Evolutionary conservation across 1,140 invertebrate genomes (phyloP), one percentile per base, ranked within the genome.

Genomic region (Aphelinus certus): DNA sequence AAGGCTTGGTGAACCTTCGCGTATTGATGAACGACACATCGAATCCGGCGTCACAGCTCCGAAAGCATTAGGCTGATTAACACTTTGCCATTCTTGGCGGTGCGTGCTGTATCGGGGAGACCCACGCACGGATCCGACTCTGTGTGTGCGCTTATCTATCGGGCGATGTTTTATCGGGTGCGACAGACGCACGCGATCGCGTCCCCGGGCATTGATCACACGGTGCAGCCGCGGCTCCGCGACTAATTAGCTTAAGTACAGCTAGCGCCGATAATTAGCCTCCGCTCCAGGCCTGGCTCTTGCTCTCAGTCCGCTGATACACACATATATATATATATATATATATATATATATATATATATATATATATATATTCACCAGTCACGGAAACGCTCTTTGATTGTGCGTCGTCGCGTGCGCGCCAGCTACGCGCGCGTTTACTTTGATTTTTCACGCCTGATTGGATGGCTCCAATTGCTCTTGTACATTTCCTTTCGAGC

Each of bases 231-330:
- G 26, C 26, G 26, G 60, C 69, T 71, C 51, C 43, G 55, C 72
- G 73, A 77, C 77, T 79, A 80, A 79, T 79, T 80, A 80, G 67
- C 60, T 74, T 75, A 77, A 79, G 79, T 78, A 79, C 73, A 64
- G 71, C 56, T 46, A 51, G 48, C 48, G 48, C 55, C 45, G 67
- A 75, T 79, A 79, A 79, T 80, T 79, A 78, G 51, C 71, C 26
- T 51, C 56, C 66, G 3, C 26, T 26, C 26, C 26, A 26, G 26
- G 26, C 26, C 26, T 26, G 26, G 26, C 26, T 26, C 26, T 26
- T 26, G 26, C 26, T 26, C 26, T 26, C 26, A 26, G 26, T 26
- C 0, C 26, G 26, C 26, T 26, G 26, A 26, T 26, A 26, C 26
- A 26, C 26, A 26, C 0, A 26, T 0, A 26, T 26, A 26, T 26